These are phyloP conservation scores for Biston betularia DNA, from an alignment of 2,888 invertebrate genomes.

Conservation along the genomic window DNA sequence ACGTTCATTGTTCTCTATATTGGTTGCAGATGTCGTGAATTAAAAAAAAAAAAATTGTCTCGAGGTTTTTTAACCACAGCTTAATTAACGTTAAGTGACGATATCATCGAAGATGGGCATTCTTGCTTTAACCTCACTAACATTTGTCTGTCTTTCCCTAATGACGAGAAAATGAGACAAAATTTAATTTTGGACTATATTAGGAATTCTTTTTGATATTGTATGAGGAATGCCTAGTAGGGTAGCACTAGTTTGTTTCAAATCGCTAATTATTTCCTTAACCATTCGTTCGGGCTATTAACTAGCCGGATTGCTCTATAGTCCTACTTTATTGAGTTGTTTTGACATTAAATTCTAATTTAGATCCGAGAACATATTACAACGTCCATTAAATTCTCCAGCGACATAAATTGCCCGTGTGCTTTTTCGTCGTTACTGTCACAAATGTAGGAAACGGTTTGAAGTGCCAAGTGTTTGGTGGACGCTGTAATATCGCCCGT, in stretches of 20 bases:
- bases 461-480: slow-evolving; percentile 12
- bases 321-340: slow-evolving; percentile 20
- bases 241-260: neutral
- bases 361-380: slow-evolving; percentile 17
- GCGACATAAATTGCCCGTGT: slow-evolving; percentile 24
- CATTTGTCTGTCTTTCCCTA: no score
- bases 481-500: slow-evolving; percentile 12
- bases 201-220: neutral
- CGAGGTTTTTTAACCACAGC: no score
- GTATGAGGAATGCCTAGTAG: no score
- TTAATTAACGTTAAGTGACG: no score
- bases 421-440: slow-evolving; percentile 22
- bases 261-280: slow-evolving; percentile 1
- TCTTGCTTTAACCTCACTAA: no score
- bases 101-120: no score
- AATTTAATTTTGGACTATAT: no score
- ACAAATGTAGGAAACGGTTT: slow-evolving; percentile 14
- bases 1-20: no score
- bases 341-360: slow-evolving; percentile 34
- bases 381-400: slow-evolving; percentile 23
- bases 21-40: no score
- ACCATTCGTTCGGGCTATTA: slow-evolving; percentile 5
- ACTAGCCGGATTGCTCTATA: slow-evolving; percentile 16
- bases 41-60: no score
- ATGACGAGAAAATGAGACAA: no score